Evolutionary conservation across 2,888 invertebrate species (phyloP).

Genomic region (Muscina levida): DNA sequence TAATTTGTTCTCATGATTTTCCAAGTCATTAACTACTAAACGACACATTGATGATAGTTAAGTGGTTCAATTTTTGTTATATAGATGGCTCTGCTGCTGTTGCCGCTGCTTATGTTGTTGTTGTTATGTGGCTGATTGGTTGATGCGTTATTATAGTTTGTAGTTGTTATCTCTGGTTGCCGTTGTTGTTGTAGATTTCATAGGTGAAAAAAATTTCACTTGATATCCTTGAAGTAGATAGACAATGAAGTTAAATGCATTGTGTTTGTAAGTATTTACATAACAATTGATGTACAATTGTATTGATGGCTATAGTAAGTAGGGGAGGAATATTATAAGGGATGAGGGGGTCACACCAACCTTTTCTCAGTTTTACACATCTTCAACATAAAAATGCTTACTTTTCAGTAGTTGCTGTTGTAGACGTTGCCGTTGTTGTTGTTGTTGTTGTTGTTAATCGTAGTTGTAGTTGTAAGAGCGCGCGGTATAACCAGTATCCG

Average conservation of each 20-base stretch:
- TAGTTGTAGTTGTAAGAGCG: conserved; percentile 3
- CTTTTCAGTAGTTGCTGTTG: conserved; percentile 6
- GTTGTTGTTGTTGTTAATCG: no score
- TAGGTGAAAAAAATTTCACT: conserved; percentile 22
- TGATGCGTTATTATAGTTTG: conserved; percentile 61
- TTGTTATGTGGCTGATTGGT: conserved; percentile 44
- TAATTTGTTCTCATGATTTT: no score
- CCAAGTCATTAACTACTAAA: conserved; percentile 59
- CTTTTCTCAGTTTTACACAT: conserved; percentile 28
- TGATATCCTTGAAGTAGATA: conserved; percentile 30
- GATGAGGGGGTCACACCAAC: conserved; percentile 11
- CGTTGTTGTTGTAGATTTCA: conserved; percentile 26
- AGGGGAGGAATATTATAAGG: no score
- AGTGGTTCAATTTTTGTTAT: conserved; percentile 34
- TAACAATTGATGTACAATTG: no score
- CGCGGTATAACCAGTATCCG: background rate
- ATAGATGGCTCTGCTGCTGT: conserved; percentile 45
- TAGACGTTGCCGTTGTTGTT: no score
- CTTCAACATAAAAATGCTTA: conserved; percentile 36
- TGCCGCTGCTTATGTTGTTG: conserved; percentile 22
- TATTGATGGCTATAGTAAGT: no score
- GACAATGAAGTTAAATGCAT: background rate
- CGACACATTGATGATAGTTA: conserved; percentile 41
- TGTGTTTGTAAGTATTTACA: background rate
- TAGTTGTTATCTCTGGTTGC: conserved; percentile 50